Evolutionary conservation across 92 coral and sea anemone species (phyloP).

Genomic region (Parazoanthus swiftii): DNA sequence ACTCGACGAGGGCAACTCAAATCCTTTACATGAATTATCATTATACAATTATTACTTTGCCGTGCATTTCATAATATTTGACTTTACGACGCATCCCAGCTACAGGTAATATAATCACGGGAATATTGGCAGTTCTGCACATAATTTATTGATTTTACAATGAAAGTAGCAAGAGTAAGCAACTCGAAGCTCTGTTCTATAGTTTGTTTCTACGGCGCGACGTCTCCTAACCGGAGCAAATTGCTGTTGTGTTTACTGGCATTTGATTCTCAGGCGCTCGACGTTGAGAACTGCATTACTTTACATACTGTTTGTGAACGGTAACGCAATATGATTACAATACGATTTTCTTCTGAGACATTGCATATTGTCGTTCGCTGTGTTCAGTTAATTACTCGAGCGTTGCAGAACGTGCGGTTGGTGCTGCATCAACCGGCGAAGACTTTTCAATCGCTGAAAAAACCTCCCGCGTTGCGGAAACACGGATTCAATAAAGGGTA

Average conservation of each 20-base stretch:
- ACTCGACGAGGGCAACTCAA: not conserved
- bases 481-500: too few relatives aligned
- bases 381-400: not conserved
- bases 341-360: not conserved
- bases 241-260: not conserved
- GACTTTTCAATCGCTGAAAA: not conserved
- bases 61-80: not conserved
- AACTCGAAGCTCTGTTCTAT: not conserved
- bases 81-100: not conserved
- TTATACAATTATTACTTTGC: conserved; percentile 1
- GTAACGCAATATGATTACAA: not conserved
- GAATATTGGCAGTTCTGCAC: not conserved
- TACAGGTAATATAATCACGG: not conserved
- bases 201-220: not conserved
- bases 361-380: not conserved
- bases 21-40: not conserved
- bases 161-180: conserved; percentile 5
- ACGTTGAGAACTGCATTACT: conserved; percentile 4
- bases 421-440: conserved; percentile 14
- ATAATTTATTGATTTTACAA: not conserved
- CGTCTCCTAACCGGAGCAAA: not conserved
- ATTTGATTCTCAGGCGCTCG: not conserved
- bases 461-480: too few relatives aligned
- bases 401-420: not conserved
- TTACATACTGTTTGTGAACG: not conserved